Base-by-base conservation (phyloP, 2,888 invertebrate genomes). In the Orgyia antiqua region DNA sequence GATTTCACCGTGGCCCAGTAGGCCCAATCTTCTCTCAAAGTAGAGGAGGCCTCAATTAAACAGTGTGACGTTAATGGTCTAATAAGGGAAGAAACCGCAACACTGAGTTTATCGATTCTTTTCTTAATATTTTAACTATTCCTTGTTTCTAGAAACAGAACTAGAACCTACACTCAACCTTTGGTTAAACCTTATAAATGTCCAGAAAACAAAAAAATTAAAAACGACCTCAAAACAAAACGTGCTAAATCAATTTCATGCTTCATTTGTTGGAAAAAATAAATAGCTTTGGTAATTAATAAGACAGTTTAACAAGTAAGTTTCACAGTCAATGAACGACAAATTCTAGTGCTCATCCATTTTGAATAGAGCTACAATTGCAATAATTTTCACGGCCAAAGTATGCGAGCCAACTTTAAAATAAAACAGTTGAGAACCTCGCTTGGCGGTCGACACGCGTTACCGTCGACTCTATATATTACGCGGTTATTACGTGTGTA, bases 401-500 rank as follows among this genome's bases (percentile, higher is more conserved):
- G 65, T 61, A 42, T 49, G 52, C 59, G 50, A 67, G 75, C 70
- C 71, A 73, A 68, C 56, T 65, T 78, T 68, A 80, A 84, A 83
- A 82, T 83, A 82, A 83, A 78, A 79, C 83, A 83, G 83, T 84
- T 64, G 68, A 65, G 68, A 65, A 65, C 75, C 68, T 74, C 63
- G 75, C 66, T 65, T 67, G 69, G 68, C 56, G 65, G 64, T 57
- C 62, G 61, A 56, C 59, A 68, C 75, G 73, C 72, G 73, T 63
- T 54, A 43, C 23, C 23, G 10, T 23, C 23, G 10, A 1, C 46
- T 51, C 51, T 38, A 43, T 48, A 46, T 56, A 51, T 66, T 57
- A 58, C 58, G 57, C 54, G 58, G 43, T 42, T 47, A 55, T 71
- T 68, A 62, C 65, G 64, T 58, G 60, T 53, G 58, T 54, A 61